Conservation (phyloP, 2,113 vertebrate species). For the Varanus salvator region DNA sequence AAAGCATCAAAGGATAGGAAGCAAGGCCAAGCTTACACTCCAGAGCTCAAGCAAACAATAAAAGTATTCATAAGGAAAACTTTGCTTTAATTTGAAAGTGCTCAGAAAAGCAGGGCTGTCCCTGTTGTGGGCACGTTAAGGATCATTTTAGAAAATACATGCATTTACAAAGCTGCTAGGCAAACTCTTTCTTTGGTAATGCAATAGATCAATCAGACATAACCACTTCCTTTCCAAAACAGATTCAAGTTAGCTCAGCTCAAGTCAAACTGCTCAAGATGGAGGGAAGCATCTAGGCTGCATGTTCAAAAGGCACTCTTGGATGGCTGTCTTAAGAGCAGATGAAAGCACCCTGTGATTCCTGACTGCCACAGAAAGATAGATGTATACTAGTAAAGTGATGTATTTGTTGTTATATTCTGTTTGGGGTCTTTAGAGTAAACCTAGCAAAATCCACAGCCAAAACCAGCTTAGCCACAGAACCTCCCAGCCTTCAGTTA, state of each 20-base stretch:
- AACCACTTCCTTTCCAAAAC: constrained; percentile 41
- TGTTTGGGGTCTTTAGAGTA: neutral
- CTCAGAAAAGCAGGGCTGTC: constrained; percentile 31
- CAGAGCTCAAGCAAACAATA: constrained; percentile 69
- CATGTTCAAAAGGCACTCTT: constrained; percentile 12
- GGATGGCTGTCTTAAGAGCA: constrained; percentile 1
- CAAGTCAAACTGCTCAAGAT: constrained; percentile 25
- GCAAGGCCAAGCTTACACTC: constrained; percentile 63
- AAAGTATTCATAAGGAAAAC: constrained; percentile 68
- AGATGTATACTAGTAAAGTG: neutral
- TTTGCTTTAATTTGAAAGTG: constrained; percentile 39
- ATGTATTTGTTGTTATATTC: neutral
- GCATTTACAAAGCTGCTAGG: constrained; percentile 34
- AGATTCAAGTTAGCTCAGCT: constrained; percentile 22
- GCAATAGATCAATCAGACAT: constrained; percentile 27
- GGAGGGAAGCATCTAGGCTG: neutral
- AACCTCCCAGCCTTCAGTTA: neutral
- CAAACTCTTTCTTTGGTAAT: constrained; percentile 31
- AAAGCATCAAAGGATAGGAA: constrained; percentile 71
- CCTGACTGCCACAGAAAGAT: neutral
- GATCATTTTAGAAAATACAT: constrained; percentile 19
- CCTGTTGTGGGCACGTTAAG: constrained; percentile 28
- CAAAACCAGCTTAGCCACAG: neutral
- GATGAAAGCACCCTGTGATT: neutral
- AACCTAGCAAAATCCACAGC: neutral